Conservation (phyloP, 2,797 vertebrate genomes). For the Ambastaia sidthimunki region DNA sequence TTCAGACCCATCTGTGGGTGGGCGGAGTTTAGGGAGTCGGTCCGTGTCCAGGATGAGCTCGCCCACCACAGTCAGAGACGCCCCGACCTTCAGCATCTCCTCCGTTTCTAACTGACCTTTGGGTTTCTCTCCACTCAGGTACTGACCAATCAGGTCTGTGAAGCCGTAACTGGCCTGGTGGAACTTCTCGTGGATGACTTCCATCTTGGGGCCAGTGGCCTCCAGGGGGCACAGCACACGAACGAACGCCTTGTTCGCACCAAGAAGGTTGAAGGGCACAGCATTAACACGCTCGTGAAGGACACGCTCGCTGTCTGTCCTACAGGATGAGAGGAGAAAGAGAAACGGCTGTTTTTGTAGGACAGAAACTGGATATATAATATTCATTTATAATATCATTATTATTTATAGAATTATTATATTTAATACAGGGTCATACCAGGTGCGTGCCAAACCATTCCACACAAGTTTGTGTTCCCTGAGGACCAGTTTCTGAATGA, state of each 20-base stretch:
- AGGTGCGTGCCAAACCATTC: constrained; percentile 81
- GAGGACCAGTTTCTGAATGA: constrained; percentile 84
- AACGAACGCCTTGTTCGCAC: constrained; percentile 68
- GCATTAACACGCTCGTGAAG: constrained; percentile 80
- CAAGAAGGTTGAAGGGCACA: constrained; percentile 81
- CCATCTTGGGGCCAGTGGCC: constrained; percentile 78
- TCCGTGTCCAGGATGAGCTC: constrained; percentile 82
- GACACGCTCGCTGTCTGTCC: constrained; percentile 83
- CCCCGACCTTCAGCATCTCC: constrained; percentile 87
- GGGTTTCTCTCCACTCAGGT: constrained; percentile 86
- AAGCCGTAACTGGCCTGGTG: constrained; percentile 80
- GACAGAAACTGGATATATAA: not conserved
- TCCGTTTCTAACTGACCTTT: constrained; percentile 90
- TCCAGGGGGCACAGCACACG: constrained; percentile 81
- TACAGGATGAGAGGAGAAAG: constrained; percentile 56
- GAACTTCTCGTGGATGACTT: constrained; percentile 85
- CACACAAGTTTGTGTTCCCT: constrained; percentile 86
- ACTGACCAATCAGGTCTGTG: constrained; percentile 82
- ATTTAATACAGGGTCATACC: constrained; percentile 72
- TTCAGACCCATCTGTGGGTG: constrained; percentile 72
- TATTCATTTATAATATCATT: not conserved
- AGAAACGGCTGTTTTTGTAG: not conserved
- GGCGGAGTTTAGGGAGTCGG: constrained; percentile 79
- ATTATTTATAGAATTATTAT: not conserved
- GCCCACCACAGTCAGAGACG: constrained; percentile 82